Evolutionary conservation across 37 sponge, comb jelly and placozoan species (phyloP), one percentile per base, ranked within the genome.

Genomic region (Spongia lamella): DNA sequence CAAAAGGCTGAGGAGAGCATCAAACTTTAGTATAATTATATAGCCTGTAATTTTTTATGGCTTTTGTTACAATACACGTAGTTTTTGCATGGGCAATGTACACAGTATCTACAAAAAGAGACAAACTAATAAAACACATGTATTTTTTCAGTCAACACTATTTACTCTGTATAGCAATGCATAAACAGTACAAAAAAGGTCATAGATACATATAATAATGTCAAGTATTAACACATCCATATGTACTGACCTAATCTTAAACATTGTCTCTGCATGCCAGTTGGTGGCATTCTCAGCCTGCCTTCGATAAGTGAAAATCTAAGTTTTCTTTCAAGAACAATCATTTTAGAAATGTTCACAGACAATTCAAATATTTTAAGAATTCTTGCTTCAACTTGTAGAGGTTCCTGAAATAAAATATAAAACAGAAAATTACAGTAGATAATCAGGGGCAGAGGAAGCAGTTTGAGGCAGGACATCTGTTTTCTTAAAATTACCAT

Each of bases 261-360:
- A 19, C 77, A 70, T 26, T 86, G 93, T 72, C 91, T 78, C 17
- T 68, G 37, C 50, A 80, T 72, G 22, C 95, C 95, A 56, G 91
- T 91, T 7, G 70, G 40, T 38, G 81, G 84, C 84, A 94, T 84
- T 56, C 62, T 90, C 67, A 91, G 61, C 32, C 84, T 78, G 15
- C 70, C 54, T 56, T 94, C 95, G n/a, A 94, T 78, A 2, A 49
- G 26, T 24, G 75, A 63, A 13, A 80, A 69, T 43, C 78, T 85
- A 52, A 87, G 51, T 3, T 62, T 32, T 21, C 85, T 78, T 24
- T 61, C 69, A 31, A 90, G 33, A 0, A 94, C 85, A 40, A 94
- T 31, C 16, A 75, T 70, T 56, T 94, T 82, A 3, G 32, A 56
- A 7, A 94, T 70, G 29, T 73, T 66, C 60, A 89, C 26, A 43